A percentile compares a stretch with the other conserved stretches of the same genome.
phyloP scores from a whole-genome alignment of 1,140 invertebrate genomes.

The Whitmania pigra region DNA sequence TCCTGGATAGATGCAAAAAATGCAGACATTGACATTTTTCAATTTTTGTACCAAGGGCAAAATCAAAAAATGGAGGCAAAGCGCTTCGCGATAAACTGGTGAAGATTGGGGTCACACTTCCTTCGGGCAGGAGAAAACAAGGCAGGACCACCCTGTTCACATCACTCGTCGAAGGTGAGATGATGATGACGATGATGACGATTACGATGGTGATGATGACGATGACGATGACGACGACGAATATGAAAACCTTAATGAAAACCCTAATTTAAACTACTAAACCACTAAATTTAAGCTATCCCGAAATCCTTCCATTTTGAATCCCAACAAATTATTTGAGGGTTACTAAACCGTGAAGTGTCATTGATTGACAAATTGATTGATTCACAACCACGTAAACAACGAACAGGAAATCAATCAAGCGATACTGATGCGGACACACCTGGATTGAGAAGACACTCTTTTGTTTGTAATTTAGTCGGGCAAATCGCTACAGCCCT shows the following conservation, averaged over 20 bases:
- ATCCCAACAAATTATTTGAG: neutral
- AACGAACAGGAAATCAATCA: no score
- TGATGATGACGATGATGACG: neutral
- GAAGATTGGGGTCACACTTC: neutral
- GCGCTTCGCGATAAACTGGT: neutral
- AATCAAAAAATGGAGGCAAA: neutral
- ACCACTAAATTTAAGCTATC: no score
- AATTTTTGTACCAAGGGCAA: neutral
- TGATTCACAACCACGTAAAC: neutral
- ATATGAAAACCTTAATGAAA: neutral
- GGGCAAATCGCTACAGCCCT: no score
- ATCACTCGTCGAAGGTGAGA: neutral
- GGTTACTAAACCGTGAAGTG: no score
- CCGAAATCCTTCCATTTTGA: neutral
- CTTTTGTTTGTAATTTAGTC: no score
- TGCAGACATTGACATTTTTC: neutral
- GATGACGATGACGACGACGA: neutral
- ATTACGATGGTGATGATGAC: neutral
- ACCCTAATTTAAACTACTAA: neutral
- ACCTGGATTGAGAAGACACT: no score
- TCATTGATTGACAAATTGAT: neutral
- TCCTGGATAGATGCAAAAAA: neutral
- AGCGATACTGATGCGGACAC: no score
- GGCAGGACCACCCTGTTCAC: no score
- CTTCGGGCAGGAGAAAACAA: no score